Conservation (phyloP, 2,888 invertebrate genomes). For the Plemyria rubiginata region DNA sequence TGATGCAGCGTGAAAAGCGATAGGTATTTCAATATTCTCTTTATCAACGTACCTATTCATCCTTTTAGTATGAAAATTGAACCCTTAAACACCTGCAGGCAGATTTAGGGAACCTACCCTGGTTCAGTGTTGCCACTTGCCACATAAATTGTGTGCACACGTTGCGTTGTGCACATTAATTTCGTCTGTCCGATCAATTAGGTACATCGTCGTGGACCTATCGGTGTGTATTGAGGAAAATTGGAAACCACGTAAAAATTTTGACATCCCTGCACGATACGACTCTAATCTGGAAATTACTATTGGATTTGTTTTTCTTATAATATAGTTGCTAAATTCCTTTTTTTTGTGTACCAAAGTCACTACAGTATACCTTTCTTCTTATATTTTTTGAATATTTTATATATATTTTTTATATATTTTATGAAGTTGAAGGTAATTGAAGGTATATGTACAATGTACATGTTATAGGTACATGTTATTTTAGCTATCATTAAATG, state of each 20-base stretch:
- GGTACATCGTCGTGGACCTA: constrained; percentile 64
- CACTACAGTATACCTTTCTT: no score
- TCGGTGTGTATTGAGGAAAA: constrained; percentile 53
- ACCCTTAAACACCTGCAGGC: constrained; percentile 22
- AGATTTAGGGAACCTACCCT: constrained; percentile 32
- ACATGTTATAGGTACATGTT: no score
- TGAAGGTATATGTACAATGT: no score
- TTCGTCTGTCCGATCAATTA: constrained; percentile 79
- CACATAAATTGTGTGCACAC: constrained; percentile 75
- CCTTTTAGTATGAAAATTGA: constrained; percentile 44
- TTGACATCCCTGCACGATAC: constrained; percentile 49
- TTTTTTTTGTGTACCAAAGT: no score
- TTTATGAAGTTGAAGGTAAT: no score
- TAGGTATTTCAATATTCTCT: no score
- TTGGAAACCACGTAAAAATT: constrained; percentile 69
- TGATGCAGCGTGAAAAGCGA: no score
- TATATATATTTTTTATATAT: no score
- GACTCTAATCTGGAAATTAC: constrained; percentile 53
- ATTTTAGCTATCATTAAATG: no score
- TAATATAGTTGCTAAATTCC: no score
- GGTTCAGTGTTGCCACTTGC: constrained; percentile 65
- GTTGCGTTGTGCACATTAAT: constrained; percentile 72
- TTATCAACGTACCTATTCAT: no score
- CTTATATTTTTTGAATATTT: no score
- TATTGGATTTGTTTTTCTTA: constrained; percentile 27